A percentile compares a stretch with the other conserved stretches of the same genome.
Evolutionary conservation across 2,888 invertebrate species (phyloP).

Genomic region (Podabrus alpinus): DNA sequence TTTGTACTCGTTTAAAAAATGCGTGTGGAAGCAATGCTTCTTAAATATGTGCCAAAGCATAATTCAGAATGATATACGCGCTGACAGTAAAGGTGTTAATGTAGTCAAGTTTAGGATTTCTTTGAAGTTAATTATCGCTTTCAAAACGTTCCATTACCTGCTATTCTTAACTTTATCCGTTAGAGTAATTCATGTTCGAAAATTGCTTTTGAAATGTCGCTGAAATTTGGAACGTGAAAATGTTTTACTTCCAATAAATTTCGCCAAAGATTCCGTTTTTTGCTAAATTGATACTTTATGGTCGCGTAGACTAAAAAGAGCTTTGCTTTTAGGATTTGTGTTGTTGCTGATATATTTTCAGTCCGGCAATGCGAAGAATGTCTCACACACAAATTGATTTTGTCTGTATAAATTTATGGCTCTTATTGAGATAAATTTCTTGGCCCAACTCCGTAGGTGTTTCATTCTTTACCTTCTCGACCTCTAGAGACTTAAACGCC

Average conservation of each 20-base stretch:
- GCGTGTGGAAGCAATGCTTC: conserved; percentile 10
- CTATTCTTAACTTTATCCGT: neutral
- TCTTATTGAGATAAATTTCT: conserved; percentile 52
- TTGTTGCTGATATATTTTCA: conserved; percentile 38
- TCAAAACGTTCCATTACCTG: neutral
- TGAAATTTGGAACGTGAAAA: conserved; percentile 12
- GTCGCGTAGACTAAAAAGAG: conserved; percentile 45
- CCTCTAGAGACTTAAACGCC: neutral
- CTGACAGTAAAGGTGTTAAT: neutral
- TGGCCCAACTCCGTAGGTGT: conserved; percentile 27
- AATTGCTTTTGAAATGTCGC: neutral
- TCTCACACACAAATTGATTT: conserved; percentile 49
- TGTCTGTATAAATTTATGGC: conserved; percentile 49
- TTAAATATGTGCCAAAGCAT: conserved; percentile 23
- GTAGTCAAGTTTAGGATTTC: neutral
- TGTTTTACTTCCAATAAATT: conserved; percentile 50
- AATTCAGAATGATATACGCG: neutral
- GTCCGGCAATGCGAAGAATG: conserved; percentile 42
- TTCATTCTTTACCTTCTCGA: neutral
- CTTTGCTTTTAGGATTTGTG: conserved; percentile 46
- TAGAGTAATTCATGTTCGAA: neutral
- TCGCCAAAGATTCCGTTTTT: conserved; percentile 37
- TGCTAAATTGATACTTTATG: conserved; percentile 52
- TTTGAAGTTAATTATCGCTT: neutral
- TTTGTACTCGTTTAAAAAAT: neutral